These are phyloP conservation scores for Vicugna pacos DNA, from an alignment of 2,113 vertebrate genomes.

Conservation along the genomic window DNA sequence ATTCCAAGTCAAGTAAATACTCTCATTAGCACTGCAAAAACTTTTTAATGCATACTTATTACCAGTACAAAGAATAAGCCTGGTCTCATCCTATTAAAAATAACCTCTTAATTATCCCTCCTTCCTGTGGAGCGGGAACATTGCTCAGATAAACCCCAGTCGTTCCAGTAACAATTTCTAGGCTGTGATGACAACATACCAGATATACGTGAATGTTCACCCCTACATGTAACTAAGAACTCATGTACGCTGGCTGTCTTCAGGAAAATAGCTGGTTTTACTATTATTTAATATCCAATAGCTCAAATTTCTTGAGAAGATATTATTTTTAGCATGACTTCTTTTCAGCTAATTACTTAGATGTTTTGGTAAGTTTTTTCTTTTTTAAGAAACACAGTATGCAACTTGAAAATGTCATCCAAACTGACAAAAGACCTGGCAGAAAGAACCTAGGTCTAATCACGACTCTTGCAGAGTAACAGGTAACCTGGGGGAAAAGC, in stretches of 20 bases:
- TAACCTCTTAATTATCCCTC: neutral
- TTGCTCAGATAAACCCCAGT: neutral
- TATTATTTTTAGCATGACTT: constrained; percentile 29
- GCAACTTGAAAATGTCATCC: constrained; percentile 9
- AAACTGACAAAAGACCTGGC: neutral
- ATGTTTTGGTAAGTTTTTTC: neutral
- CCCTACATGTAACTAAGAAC: neutral
- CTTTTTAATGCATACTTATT: constrained; percentile 1
- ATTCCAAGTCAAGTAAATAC: neutral
- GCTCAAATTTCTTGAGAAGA: constrained; percentile 39
- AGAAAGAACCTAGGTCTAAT: neutral
- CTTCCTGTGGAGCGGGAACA: neutral
- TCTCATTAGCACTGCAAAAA: neutral
- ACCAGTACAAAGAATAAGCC: neutral
- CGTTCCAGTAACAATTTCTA: neutral
- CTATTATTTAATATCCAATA: neutral
- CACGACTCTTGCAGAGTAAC: neutral
- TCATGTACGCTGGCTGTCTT: neutral
- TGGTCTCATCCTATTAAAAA: constrained; percentile 4
- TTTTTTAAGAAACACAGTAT: neutral
- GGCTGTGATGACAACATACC: neutral
- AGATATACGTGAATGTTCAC: neutral
- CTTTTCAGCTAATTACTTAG: constrained; percentile 11
- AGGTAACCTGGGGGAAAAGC: neutral
- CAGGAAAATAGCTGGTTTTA: constrained; percentile 6